Evolutionary conservation across 2,888 invertebrate species (phyloP).

Genomic region (Caenorhabditis drosophilae): DNA sequence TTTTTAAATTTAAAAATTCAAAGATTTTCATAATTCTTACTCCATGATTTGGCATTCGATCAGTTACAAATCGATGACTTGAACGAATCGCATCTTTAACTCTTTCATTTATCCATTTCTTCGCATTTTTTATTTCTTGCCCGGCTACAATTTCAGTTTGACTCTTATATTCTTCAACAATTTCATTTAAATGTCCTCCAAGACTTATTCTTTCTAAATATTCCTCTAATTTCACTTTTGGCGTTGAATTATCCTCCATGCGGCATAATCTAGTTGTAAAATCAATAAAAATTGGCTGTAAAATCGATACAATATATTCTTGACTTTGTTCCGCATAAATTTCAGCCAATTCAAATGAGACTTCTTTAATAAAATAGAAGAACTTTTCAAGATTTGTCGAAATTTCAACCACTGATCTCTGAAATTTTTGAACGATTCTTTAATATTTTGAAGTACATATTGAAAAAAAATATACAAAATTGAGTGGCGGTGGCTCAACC

Average conservation of each 20-base stretch:
- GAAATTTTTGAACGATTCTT: slow-evolving; percentile 4
- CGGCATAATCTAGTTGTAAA: slow-evolving; percentile 18
- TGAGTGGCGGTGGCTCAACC: slow-evolving; percentile 32
- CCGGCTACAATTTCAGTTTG: slow-evolving; percentile 13
- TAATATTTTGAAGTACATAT: background rate
- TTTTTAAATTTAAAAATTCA: too few relatives aligned
- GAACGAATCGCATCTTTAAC: slow-evolving; percentile 38
- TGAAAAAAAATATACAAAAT: slow-evolving; percentile 16
- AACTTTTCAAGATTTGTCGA: slow-evolving; percentile 28
- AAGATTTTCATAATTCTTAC: too few relatives aligned
- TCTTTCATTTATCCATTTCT: slow-evolving; percentile 37
- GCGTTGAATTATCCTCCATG: slow-evolving; percentile 29
- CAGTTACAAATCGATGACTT: slow-evolving; percentile 35
- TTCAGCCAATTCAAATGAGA: slow-evolving; percentile 19
- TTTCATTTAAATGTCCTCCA: slow-evolving; percentile 22
- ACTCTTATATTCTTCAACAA: slow-evolving; percentile 28
- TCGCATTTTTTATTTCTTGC: slow-evolving; percentile 30
- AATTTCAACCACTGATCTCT: slow-evolving; percentile 29
- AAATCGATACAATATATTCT: slow-evolving; percentile 19
- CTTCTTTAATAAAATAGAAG: slow-evolving; percentile 18
- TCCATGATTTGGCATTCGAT: slow-evolving; percentile 36
- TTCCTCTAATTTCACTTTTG: slow-evolving; percentile 26
- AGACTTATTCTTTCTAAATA: slow-evolving; percentile 27
- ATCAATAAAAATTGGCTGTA: slow-evolving; percentile 32
- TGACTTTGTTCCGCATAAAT: slow-evolving; percentile 24